These are phyloP conservation scores for Taxidea taxus DNA, from an alignment of 2,113 vertebrate species.

Conservation along the genomic window DNA sequence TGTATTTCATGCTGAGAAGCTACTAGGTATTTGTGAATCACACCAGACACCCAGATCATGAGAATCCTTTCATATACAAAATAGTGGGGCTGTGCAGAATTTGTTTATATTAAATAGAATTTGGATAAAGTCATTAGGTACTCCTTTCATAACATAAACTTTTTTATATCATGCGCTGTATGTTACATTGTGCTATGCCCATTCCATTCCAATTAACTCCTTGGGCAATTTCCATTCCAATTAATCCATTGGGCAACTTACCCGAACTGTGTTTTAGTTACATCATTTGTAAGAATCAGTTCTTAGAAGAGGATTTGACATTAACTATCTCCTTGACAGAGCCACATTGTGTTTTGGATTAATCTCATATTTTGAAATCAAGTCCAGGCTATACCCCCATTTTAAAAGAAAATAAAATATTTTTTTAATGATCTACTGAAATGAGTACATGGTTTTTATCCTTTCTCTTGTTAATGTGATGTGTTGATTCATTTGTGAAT, in stretches of 20 bases:
- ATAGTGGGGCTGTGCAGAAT: not conserved
- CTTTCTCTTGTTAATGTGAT: not conserved
- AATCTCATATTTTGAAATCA: not conserved
- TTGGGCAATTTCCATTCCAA: too few species aligned
- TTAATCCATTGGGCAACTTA: not conserved
- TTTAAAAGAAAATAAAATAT: not conserved
- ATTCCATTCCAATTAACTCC: too few species aligned
- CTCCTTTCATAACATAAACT: not conserved
- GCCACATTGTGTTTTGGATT: not conserved
- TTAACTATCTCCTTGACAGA: not conserved
- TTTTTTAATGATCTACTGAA: not conserved
- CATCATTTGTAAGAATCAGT: not conserved
- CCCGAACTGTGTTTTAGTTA: not conserved
- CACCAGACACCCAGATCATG: not conserved
- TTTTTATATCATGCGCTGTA: not conserved
- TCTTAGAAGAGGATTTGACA: not conserved
- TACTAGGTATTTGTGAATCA: not conserved
- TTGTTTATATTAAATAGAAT: not conserved
- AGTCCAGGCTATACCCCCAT: not conserved
- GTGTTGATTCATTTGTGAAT: not conserved
- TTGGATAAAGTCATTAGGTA: not conserved
- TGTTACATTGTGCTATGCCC: not conserved
- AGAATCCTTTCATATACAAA: not conserved
- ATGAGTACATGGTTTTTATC: not conserved
- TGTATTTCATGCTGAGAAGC: not conserved